Evolutionary conservation across 2,888 invertebrate genomes (phyloP).

Genomic region (Drosophila yooni): DNA sequence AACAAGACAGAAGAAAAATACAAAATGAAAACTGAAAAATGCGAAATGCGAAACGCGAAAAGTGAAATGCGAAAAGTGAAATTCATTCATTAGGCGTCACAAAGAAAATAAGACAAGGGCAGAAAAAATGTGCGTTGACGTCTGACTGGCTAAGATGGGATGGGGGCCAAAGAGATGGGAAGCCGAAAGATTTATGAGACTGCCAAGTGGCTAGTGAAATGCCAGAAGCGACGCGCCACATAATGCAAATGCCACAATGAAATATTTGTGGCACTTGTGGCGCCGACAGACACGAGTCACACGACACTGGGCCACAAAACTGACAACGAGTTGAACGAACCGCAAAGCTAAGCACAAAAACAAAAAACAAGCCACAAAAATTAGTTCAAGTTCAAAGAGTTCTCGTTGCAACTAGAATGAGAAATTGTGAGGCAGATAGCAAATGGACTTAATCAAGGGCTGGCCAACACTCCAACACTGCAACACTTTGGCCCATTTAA

Average conservation of each 20-base stretch:
- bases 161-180: not conserved
- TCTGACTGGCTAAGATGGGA: constrained; percentile 24
- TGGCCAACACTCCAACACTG: constrained; percentile 8
- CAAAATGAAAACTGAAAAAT: constrained; percentile 2
- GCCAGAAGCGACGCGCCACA: constrained; percentile 38
- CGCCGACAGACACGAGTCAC: constrained; percentile 38
- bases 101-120: not conserved
- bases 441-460: constrained; percentile 27
- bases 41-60: constrained; percentile 26
- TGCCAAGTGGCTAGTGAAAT: constrained; percentile 39
- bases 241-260: constrained; percentile 76
- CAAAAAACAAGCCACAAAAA: not conserved
- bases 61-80: constrained; percentile 15
- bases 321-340: constrained; percentile 65
- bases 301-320: constrained; percentile 3
- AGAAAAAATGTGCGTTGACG: constrained; percentile 28
- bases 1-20: not conserved
- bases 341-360: constrained; percentile 49
- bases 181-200: constrained; percentile 49
- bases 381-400: constrained; percentile 50
- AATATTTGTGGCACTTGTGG: constrained; percentile 74
- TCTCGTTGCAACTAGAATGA: not conserved
- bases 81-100: constrained; percentile 49
- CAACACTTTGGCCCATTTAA: constrained; percentile 6
- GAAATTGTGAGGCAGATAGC: not conserved